Base-by-base conservation (phyloP, 2,888 invertebrate genomes). In the Drosophila rubida region DNA sequence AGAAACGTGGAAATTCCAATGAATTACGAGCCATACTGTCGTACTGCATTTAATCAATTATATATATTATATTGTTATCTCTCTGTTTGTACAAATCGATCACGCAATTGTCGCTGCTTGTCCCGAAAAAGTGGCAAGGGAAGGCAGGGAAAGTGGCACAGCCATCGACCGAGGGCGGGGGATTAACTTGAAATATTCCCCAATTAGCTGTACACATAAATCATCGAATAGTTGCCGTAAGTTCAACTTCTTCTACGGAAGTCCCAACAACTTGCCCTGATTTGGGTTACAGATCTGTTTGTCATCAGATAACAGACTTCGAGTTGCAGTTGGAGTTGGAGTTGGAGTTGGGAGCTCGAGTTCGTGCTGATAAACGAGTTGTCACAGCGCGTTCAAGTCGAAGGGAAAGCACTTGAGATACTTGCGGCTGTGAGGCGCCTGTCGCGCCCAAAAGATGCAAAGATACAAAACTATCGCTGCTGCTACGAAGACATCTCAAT, bases 21-120 rank as follows among this genome's bases (percentile, higher is more conserved):
- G 67, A 72, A 80, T 62, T 69, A 75, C 69, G 39, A 65, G 48
- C 51, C 32, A 32, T n/a, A 48, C 61, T 49, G 71, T 46, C 45
- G 35, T 22, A 51, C 32, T 25, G 42, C 46, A 61, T 75, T 80
- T 87, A 76, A 87, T 82, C 87, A 82, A 84, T 85, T 82, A 87
- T 74, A 58, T 81, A 68, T 85, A 76, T 51, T 59, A 41, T 50
- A 54, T 57, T 66, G 58, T 67, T 78, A 78, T 76, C 87, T 54
- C 42, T 61, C 69, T 87, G 82, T 83, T 87, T 87, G 68, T 59
- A 81, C 87, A 81, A 78, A 83, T 87, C 82, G 82, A 83, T 83
- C 85, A 83, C 37, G 39, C 8, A 49, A 32, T 14, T 19, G 14
- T 19, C 8, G 14, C 19, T 14, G 59, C 13, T 35, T n/a, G 35